Evolutionary conservation across 2,797 vertebrate species (phyloP).

Genomic region (Myripristis jacobus): DNA sequence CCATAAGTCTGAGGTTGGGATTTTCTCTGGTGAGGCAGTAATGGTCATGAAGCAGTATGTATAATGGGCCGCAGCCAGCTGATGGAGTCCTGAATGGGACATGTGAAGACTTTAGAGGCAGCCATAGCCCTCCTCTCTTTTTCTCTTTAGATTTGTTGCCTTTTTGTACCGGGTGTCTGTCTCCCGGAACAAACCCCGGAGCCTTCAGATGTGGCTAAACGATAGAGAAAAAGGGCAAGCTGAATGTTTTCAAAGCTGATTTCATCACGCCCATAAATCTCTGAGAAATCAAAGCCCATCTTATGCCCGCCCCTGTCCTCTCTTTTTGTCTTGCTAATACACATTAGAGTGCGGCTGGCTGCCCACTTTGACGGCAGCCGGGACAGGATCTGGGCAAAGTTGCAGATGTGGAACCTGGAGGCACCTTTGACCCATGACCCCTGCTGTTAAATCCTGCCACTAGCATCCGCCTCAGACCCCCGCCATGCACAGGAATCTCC

Average conservation of each 20-base stretch:
- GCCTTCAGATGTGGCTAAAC: conserved; percentile 88
- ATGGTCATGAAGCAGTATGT: conserved; percentile 57
- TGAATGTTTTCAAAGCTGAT: conserved; percentile 85
- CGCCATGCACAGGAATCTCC: conserved; percentile 57
- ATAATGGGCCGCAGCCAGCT: conserved; percentile 73
- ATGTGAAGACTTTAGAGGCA: conserved; percentile 81
- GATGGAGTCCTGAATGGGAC: conserved; percentile 74
- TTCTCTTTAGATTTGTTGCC: conserved; percentile 87
- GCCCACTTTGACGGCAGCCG: conserved; percentile 89
- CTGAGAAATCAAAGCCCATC: conserved; percentile 91
- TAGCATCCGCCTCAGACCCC: conserved; percentile 55
- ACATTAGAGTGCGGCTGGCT: conserved; percentile 93
- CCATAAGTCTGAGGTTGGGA: conserved; percentile 53
- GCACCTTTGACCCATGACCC: conserved; percentile 88
- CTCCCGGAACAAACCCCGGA: conserved; percentile 83
- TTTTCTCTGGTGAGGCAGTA: conserved; percentile 53
- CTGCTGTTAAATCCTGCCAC: conserved; percentile 75
- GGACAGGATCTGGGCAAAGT: conserved; percentile 85
- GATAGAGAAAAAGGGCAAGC: conserved; percentile 88
- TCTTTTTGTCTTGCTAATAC: conserved; percentile 97
- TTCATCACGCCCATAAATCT: conserved; percentile 98
- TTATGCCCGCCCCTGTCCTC: conserved; percentile 64
- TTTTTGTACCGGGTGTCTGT: conserved; percentile 85
- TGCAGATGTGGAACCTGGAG: conserved; percentile 91
- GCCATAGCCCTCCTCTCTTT: conserved; percentile 71